Percentiles rank a stretch among this genome's conserved stretches.
These are phyloP conservation scores for Platynereis dumerilii DNA, from an alignment of 2,888 invertebrate species.

Conservation along the genomic window DNA sequence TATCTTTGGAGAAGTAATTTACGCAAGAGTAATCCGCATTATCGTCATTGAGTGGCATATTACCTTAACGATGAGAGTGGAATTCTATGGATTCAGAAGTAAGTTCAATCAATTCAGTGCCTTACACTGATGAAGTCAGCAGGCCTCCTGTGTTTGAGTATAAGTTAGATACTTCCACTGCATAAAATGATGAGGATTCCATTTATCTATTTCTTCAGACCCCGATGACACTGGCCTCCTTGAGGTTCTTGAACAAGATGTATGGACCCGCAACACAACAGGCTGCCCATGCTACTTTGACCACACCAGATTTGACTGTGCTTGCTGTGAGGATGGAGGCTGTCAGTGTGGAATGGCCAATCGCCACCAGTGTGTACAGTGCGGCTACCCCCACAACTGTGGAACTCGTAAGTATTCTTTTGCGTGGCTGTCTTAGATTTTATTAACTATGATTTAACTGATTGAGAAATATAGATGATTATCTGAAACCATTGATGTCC, in stretches of 20 bases:
- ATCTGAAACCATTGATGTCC: no score
- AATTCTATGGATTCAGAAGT: slow-evolving; percentile 22
- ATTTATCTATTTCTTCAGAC: slow-evolving; percentile 5
- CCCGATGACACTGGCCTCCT: slow-evolving; percentile 16
- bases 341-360: slow-evolving; percentile 38
- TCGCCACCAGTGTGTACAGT: slow-evolving; percentile 39
- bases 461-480: no score
- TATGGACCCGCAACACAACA: slow-evolving; percentile 29
- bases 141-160: no score
- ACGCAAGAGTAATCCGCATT: slow-evolving; percentile 15
- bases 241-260: slow-evolving; percentile 23
- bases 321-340: slow-evolving; percentile 41
- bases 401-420: slow-evolving; percentile 29
- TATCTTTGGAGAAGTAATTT: slow-evolving; percentile 17
- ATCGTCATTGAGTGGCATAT: slow-evolving; percentile 17
- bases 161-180: no score
- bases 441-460: no score
- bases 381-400: slow-evolving; percentile 35
- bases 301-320: slow-evolving; percentile 31
- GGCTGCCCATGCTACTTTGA: slow-evolving; percentile 39
- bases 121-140: no score
- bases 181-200: slow-evolving; percentile 23
- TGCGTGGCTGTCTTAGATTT: no score
- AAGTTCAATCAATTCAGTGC: no score
- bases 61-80: slow-evolving; percentile 13